These are phyloP conservation scores for Cephalotes varians DNA, from an alignment of 2,888 invertebrate genomes.

Conservation along the genomic window DNA sequence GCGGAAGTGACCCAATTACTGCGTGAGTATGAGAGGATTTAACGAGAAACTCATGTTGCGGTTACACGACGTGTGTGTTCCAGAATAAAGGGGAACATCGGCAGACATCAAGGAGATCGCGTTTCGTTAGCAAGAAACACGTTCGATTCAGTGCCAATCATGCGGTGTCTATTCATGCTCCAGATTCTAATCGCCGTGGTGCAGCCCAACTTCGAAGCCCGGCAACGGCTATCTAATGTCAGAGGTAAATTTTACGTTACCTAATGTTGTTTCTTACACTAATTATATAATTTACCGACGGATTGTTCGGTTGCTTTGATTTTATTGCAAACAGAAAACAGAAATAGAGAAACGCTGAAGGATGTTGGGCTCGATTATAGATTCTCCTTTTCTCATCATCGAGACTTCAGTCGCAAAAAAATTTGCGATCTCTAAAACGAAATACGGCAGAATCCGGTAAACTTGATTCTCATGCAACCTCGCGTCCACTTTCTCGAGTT, in stretches of 20 bases:
- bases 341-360: background rate
- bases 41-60: conserved; percentile 29
- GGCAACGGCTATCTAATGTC: conserved; percentile 62
- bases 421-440: background rate
- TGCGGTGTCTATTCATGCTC: conserved; percentile 77
- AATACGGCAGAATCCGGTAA: conserved; percentile 1
- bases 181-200: conserved; percentile 74
- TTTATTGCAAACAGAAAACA: background rate
- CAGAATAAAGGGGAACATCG: conserved; percentile 37
- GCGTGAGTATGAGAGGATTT: conserved; percentile 26
- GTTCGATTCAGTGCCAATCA: conserved; percentile 62
- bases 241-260: conserved; percentile 72
- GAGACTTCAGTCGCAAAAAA: background rate
- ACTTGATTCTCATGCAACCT: conserved; percentile 23
- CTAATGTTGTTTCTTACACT: background rate
- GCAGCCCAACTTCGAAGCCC: conserved; percentile 67
- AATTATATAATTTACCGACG: background rate
- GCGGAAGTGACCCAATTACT: conserved; percentile 25
- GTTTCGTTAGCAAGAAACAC: conserved; percentile 38
- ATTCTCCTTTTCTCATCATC: background rate
- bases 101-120: conserved; percentile 35
- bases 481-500: conserved; percentile 26
- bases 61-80: conserved; percentile 36
- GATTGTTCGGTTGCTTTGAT: background rate
- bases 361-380: background rate